Conservation (phyloP, 2,797 vertebrate species). For the Myotis planiceps region DNA sequence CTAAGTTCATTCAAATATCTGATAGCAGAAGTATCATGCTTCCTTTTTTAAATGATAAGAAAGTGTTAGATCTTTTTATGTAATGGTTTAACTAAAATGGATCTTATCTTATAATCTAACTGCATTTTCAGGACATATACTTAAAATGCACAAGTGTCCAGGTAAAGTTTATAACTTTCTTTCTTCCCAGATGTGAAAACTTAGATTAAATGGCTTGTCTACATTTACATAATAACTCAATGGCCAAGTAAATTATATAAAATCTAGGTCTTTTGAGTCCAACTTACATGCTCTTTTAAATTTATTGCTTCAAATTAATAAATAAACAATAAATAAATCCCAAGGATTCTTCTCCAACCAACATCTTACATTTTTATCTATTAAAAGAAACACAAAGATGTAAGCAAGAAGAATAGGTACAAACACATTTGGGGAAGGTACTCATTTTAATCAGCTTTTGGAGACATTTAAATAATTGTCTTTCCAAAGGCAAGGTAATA, state of each 20-base stretch:
- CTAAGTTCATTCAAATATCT: slow-evolving; percentile 35
- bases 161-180: background rate
- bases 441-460: background rate
- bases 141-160: background rate
- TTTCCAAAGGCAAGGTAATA: background rate
- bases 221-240: background rate
- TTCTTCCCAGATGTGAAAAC: background rate
- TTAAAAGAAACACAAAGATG: slow-evolving; percentile 8
- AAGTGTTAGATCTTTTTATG: background rate
- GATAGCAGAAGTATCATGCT: background rate
- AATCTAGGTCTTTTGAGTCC: background rate
- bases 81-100: background rate
- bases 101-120: background rate
- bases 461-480: slow-evolving; percentile 25
- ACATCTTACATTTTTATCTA: background rate
- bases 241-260: background rate
- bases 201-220: background rate
- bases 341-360: background rate
- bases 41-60: background rate
- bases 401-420: background rate
- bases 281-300: slow-evolving; percentile 28
- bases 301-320: background rate
- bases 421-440: background rate
- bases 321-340: slow-evolving; percentile 28
- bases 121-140: background rate